A percentile compares a stretch with the other conserved stretches of the same genome.
Conservation (phyloP, 2,113 vertebrate species). For the Anseranas semipalmata region DNA sequence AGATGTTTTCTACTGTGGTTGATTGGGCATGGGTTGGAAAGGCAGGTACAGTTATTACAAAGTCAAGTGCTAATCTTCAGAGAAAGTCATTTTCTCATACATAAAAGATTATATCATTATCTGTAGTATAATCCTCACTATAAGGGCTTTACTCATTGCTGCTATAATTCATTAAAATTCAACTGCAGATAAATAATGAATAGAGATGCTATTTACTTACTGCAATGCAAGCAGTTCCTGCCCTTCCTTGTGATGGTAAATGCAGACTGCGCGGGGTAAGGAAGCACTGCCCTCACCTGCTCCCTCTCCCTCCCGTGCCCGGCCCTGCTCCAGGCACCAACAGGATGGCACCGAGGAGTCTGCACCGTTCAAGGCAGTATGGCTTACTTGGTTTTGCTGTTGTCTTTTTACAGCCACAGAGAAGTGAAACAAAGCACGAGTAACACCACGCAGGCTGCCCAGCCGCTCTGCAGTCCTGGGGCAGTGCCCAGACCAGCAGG, state of each 20-base stretch:
- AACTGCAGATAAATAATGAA: conserved; percentile 22
- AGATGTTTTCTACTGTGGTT: background rate
- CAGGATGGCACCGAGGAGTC: accelerated
- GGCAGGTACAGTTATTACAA: background rate
- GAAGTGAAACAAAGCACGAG: background rate
- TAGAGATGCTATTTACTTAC: background rate
- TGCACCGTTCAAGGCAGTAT: accelerated
- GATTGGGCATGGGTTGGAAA: background rate
- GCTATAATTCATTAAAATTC: background rate
- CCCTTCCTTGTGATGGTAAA: background rate
- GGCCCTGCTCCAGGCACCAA: accelerated
- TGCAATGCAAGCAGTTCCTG: background rate
- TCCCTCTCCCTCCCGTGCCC: background rate
- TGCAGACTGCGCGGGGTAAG: background rate
- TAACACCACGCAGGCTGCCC: background rate
- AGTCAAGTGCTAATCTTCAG: background rate
- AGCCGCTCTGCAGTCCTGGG: accelerated
- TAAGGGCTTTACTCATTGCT: background rate
- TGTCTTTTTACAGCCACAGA: background rate
- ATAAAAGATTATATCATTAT: background rate
- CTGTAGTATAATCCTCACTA: background rate
- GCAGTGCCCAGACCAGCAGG: background rate
- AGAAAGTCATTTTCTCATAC: background rate
- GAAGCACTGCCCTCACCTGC: background rate
- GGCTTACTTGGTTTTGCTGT: background rate